These are phyloP conservation scores for Chascanopsetta lugubris DNA, from an alignment of 2,113 vertebrate species.

Conservation along the genomic window DNA sequence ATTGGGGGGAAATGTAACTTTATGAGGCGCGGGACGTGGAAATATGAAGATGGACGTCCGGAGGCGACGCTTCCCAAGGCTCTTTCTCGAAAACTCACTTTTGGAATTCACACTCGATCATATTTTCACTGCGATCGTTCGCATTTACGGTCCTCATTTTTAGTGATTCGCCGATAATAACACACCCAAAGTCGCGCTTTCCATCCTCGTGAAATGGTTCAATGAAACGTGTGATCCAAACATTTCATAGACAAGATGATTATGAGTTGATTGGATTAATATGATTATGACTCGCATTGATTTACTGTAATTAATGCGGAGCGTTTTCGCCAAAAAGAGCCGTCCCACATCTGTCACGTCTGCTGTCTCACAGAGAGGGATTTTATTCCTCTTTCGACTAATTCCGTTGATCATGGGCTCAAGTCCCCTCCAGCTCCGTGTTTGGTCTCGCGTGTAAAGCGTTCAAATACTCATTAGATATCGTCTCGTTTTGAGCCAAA, in stretches of 20 bases:
- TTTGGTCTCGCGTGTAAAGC: too few relatives aligned
- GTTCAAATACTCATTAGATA: too few relatives aligned
- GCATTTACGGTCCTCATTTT: too few relatives aligned
- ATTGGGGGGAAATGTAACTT: constrained; percentile 14
- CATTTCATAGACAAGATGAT: not conserved
- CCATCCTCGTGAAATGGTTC: too few relatives aligned
- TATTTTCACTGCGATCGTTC: too few relatives aligned
- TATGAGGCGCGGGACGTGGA: constrained; percentile 9
- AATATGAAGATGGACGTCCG: constrained; percentile 13
- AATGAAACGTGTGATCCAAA: not conserved
- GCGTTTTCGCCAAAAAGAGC: not conserved
- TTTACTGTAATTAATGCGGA: constrained; percentile 6
- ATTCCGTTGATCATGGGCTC: too few relatives aligned
- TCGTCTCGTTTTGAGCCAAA: too few relatives aligned
- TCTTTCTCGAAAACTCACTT: not conserved
- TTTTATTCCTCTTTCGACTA: too few relatives aligned
- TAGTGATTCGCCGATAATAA: not conserved
- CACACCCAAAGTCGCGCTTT: not conserved
- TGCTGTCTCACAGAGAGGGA: not conserved
- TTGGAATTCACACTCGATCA: constrained; percentile 15
- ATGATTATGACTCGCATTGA: constrained; percentile 19
- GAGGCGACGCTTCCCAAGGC: constrained; percentile 1
- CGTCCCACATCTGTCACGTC: constrained; percentile 4
- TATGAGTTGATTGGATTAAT: not conserved
- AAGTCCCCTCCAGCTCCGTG: too few relatives aligned